Evolutionary conservation across 2,797 vertebrate species (phyloP).

Genomic region (Aphelocoma californica): DNA sequence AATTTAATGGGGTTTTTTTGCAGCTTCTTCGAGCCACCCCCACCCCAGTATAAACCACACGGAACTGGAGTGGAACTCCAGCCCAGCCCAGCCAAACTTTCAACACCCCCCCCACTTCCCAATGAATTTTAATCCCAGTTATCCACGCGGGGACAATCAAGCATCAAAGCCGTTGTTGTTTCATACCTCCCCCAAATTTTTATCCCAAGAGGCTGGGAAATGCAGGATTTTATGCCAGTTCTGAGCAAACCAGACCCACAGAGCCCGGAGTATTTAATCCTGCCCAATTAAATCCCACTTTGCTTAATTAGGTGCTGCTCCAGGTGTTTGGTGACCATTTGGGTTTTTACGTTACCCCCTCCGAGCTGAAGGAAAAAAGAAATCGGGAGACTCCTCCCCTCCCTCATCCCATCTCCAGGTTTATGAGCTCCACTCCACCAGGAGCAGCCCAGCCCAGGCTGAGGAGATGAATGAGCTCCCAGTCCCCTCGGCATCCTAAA

Average conservation of each 20-base stretch:
- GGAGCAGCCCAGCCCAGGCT: neutral
- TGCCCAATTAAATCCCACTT: neutral
- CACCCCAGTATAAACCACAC: neutral
- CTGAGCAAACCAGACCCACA: neutral
- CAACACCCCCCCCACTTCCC: neutral
- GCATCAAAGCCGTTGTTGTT: neutral
- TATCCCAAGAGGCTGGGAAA: neutral
- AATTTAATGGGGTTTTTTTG: neutral
- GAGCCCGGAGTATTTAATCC: neutral
- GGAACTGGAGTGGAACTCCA: neutral
- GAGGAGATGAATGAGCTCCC: neutral
- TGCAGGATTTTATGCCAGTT: neutral
- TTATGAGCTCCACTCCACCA: neutral
- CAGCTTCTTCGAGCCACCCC: neutral
- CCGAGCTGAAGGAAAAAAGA: neutral
- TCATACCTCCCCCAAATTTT: neutral
- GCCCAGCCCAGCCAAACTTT: neutral
- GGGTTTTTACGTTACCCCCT: neutral
- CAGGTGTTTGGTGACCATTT: neutral
- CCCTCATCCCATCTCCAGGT: neutral
- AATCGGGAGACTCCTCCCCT: neutral
- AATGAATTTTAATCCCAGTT: neutral
- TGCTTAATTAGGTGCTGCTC: conserved; percentile 33
- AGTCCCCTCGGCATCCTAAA: neutral
- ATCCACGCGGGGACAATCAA: neutral